These are phyloP conservation scores for Porites lobata DNA, from an alignment of 92 coral and sea anemone species.

Conservation along the genomic window DNA sequence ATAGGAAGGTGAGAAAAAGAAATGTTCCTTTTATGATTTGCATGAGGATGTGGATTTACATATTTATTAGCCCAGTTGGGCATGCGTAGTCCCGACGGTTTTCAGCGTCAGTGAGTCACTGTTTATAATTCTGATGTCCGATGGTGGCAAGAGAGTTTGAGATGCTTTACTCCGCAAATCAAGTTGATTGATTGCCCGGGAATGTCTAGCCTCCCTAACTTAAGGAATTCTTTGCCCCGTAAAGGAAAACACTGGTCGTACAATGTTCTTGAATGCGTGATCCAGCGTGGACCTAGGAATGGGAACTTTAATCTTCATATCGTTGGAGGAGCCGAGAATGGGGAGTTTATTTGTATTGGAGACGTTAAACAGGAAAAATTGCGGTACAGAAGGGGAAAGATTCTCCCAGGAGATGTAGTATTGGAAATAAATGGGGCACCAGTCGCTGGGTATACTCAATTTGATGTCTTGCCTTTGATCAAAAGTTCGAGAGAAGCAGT, in stretches of 20 bases:
- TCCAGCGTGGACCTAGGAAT: constrained; percentile 66
- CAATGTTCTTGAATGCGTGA: constrained; percentile 81
- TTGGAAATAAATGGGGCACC: constrained; percentile 87
- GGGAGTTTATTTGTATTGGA: constrained; percentile 92
- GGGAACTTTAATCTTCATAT: constrained; percentile 94
- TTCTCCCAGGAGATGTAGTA: constrained; percentile 84
- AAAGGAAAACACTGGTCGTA: constrained; percentile 98
- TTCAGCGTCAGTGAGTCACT: constrained; percentile 44
- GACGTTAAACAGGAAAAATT: constrained; percentile 93
- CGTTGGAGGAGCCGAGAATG: constrained; percentile 99
- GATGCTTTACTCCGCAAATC: constrained; percentile 8
- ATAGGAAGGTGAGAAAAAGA: background rate
- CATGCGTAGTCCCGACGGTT: constrained; percentile 27
- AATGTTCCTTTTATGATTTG: constrained; percentile 17
- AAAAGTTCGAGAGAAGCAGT: constrained; percentile 87
- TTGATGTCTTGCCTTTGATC: constrained; percentile 89
- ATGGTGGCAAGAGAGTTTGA: background rate
- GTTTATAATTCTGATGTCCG: constrained; percentile 39
- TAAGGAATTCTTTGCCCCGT: constrained; percentile 84
- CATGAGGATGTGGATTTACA: background rate
- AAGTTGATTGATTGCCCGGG: constrained; percentile 25
- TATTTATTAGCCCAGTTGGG: background rate
- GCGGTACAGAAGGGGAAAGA: constrained; percentile 88
- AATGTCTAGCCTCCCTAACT: constrained; percentile 76
- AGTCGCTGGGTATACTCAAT: constrained; percentile 95